Conservation (phyloP, 2,888 invertebrate genomes). For the Agrochola lota region DNA sequence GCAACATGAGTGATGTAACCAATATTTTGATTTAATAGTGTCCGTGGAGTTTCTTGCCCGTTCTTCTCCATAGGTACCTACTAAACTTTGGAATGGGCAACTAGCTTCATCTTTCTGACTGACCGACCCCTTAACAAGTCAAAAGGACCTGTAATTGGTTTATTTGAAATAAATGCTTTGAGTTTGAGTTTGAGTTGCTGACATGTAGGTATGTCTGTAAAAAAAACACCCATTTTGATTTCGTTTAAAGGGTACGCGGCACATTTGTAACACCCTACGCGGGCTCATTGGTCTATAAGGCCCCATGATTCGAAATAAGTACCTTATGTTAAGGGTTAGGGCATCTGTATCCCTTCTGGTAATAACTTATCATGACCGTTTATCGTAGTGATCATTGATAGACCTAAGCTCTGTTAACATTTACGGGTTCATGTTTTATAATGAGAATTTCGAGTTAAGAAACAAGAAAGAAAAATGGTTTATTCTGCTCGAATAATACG, state of each 20-base stretch:
- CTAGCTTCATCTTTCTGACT: too few species aligned
- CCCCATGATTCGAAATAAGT: slow-evolving; percentile 14
- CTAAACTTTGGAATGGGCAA: too few species aligned
- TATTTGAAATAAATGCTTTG: too few species aligned
- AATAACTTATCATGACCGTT: slow-evolving; percentile 12
- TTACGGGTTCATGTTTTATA: slow-evolving; percentile 1
- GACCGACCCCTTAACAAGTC: too few species aligned
- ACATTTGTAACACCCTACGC: slow-evolving; percentile 16
- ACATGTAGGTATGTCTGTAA: slow-evolving; percentile 24
- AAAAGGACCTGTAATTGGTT: too few species aligned
- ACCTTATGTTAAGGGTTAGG: slow-evolving; percentile 3
- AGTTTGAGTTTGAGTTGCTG: background rate
- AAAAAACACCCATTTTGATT: slow-evolving; percentile 28
- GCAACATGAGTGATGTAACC: too few species aligned
- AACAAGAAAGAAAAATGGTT: background rate
- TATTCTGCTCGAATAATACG: background rate
- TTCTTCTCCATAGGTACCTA: too few species aligned
- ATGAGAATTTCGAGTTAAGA: background rate
- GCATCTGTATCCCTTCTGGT: slow-evolving; percentile 4
- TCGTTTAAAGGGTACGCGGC: slow-evolving; percentile 25
- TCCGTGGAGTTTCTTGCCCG: too few species aligned
- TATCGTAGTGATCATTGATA: slow-evolving; percentile 13
- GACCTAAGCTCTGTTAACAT: background rate
- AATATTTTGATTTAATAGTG: too few species aligned
- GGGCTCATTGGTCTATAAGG: slow-evolving; percentile 6